phyloP scores from a whole-genome alignment of 2,797 vertebrate genomes.

The Capromys pilorides region DNA sequence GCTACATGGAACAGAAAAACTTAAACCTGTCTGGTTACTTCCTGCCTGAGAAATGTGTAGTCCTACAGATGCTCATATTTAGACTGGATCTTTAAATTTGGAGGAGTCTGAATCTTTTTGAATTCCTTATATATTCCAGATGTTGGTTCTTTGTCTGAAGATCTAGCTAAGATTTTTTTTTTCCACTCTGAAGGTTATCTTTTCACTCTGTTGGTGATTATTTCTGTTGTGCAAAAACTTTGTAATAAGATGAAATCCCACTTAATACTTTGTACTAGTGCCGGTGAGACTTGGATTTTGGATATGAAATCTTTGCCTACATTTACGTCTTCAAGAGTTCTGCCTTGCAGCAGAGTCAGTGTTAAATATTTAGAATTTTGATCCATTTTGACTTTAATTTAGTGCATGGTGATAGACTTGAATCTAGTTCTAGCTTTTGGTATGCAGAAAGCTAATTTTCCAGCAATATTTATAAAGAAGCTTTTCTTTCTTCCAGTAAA shows the following conservation, averaged over 20 bases:
- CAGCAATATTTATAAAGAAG: not conserved
- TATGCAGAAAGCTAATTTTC: not conserved
- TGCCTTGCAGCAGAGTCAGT: not conserved
- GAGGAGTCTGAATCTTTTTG: not conserved
- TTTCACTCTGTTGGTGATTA: not conserved
- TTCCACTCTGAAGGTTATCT: not conserved
- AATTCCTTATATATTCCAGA: not conserved
- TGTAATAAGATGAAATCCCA: not conserved
- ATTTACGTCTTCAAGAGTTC: not conserved
- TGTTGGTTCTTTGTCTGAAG: not conserved
- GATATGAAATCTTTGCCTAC: not conserved
- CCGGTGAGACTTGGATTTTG: not conserved
- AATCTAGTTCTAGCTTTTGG: not conserved
- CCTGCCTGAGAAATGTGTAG: not conserved
- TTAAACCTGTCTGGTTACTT: not conserved
- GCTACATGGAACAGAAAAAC: constrained; percentile 21
- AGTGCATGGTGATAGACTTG: not conserved
- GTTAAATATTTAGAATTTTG: not conserved
- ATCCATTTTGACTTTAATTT: not conserved
- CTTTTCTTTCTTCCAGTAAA: not conserved
- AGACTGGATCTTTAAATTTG: not conserved
- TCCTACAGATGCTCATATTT: not conserved
- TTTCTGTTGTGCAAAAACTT: not conserved
- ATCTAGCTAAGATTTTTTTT: not conserved
- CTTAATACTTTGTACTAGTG: not conserved